A percentile compares a stretch with the other conserved stretches of the same genome.
These are phyloP conservation scores for Erpobdella octoculata DNA, from an alignment of 2,888 invertebrate genomes.

Conservation along the genomic window DNA sequence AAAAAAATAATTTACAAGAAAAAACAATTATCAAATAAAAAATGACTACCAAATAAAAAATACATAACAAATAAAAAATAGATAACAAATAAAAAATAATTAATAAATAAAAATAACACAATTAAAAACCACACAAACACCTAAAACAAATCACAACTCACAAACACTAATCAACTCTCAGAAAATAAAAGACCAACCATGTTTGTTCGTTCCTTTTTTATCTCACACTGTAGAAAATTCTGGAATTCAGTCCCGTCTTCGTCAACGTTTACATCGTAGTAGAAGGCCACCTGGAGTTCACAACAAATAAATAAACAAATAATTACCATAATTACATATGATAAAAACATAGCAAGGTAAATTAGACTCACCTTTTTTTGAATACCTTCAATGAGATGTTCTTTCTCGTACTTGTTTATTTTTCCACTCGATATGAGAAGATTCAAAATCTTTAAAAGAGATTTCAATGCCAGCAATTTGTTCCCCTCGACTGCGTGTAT, in stretches of 20 bases:
- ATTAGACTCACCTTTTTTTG: background rate
- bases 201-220: background rate
- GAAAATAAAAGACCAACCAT: background rate
- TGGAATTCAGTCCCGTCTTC: constrained; percentile 13
- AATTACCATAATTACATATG: background rate
- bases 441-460: background rate
- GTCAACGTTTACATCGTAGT: constrained; percentile 1
- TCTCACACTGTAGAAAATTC: background rate
- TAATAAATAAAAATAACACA: background rate
- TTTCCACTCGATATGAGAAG: background rate
- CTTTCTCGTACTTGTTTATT: background rate
- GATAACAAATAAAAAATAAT: background rate
- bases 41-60: background rate
- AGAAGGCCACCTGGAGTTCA: constrained; percentile 17
- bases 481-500: background rate
- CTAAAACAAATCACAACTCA: background rate
- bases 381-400: background rate
- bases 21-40: no score
- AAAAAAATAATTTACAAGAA: no score
- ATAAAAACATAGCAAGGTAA: background rate
- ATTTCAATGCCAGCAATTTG: background rate
- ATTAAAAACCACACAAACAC: background rate
- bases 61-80: background rate
- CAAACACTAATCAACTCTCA: background rate
- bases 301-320: no score